Evolutionary conservation across 2,797 vertebrate species (phyloP), one percentile per base, ranked within the genome.

Genomic region (Cichlasoma orientale): DNA sequence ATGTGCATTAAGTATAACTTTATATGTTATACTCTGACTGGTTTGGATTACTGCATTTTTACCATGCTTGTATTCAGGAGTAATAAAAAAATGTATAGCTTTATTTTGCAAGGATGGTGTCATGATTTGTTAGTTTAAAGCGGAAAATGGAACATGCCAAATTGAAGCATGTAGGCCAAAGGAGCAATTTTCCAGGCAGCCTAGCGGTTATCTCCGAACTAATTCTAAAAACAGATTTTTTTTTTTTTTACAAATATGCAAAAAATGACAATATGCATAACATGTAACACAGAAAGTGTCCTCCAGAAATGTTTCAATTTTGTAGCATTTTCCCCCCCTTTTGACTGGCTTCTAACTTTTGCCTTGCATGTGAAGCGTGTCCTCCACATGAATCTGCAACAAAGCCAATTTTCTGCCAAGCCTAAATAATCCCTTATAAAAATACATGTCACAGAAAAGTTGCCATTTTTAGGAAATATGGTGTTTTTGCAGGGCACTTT

Each of bases 51-150:
- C 75, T 53, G 56, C 19, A 1, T 69, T 77, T 85, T 68, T 41
- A 23, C 72, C n/a, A 11, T 74, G 79, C 88, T 90, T 82, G 82
- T 52, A 52, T 75, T 83, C 47, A 55, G 36, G 50, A 18, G 55
- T 61, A 84, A 59, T 47, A 66, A 33, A 31, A 33, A 36, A 79
- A 83, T 1, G 31, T 82, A 78, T 75, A 56, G 74, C 80, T 88
- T 79, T 70, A 85, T 85, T 80, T 84, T 80, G 36, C 50, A 55
- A 36, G 57, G 36, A 66, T 82, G 75, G 81, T 83, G 83, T 90
- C 82, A 79, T 69, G 47, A 38, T 78, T 71, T 6, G 55, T 74
- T 78, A 33, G 79, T 79, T 71, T 56, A 25, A 69, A 72, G 14
- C 0, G 27, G 54, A 54, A 70, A 71, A 82, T 58, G 50, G 12